Evolutionary conservation across 92 coral and sea anemone genomes (phyloP).

Genomic region (Epizoanthus rinbou): DNA sequence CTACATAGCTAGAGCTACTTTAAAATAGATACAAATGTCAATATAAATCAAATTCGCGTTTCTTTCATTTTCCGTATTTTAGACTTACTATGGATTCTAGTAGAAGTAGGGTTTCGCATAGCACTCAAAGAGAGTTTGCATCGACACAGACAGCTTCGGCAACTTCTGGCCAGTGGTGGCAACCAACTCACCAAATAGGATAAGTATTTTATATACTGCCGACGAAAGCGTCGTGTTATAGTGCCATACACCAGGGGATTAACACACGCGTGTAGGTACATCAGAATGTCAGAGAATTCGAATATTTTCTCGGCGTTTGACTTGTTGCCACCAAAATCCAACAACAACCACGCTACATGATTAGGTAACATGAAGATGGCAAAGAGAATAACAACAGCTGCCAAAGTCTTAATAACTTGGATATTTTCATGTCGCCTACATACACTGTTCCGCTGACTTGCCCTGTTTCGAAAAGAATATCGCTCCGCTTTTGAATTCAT

Average conservation of each 20-base stretch:
- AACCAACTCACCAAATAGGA: conserved; percentile 30
- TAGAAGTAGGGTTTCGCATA: not conserved
- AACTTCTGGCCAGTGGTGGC: not conserved
- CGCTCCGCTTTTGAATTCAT: conserved; percentile 28
- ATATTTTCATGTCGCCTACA: conserved; percentile 64
- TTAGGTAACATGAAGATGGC: conserved; percentile 68
- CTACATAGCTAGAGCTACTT: too few species aligned
- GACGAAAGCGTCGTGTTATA: conserved; percentile 61
- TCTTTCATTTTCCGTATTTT: too few species aligned
- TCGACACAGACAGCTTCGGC: conserved; percentile 4
- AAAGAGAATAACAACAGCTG: conserved; percentile 62
- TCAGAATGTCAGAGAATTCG: conserved; percentile 53
- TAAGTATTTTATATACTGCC: conserved; percentile 29
- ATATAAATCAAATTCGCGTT: too few species aligned
- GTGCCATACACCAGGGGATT: conserved; percentile 69
- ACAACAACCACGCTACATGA: conserved; percentile 64
- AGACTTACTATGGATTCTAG: too few species aligned
- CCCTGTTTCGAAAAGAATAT: not conserved
- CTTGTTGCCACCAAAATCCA: conserved; percentile 36
- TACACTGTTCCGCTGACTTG: not conserved
- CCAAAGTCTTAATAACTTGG: conserved; percentile 61
- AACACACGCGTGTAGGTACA: conserved; percentile 58
- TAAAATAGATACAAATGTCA: too few species aligned
- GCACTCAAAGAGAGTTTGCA: not conserved
- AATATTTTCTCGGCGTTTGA: conserved; percentile 37